A percentile compares a stretch with the other conserved stretches of the same genome.
Evolutionary conservation across 2,888 invertebrate species (phyloP).

Genomic region (Mimumesa dahlbomi): DNA sequence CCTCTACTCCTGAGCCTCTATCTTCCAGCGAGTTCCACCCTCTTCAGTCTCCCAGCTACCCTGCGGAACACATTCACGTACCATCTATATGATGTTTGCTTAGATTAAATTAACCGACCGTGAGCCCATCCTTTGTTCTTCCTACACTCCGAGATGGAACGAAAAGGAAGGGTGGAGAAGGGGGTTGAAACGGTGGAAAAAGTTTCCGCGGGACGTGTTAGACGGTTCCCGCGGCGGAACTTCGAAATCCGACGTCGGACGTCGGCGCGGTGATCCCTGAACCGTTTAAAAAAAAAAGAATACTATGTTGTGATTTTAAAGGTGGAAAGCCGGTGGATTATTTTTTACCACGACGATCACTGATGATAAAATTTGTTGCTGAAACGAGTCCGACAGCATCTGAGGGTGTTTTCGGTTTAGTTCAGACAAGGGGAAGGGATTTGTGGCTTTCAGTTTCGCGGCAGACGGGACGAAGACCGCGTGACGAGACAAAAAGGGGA

Average conservation of each 20-base stretch:
- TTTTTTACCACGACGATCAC: too few relatives aligned
- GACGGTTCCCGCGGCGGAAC: neutral
- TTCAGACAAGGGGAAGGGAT: neutral
- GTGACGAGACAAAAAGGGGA: constrained; percentile 5
- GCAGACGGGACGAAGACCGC: neutral
- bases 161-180: constrained; percentile 31
- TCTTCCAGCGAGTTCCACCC: constrained; percentile 47
- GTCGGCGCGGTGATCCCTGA: too few relatives aligned
- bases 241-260: neutral
- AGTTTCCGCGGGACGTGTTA: neutral
- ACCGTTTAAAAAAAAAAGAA: too few relatives aligned
- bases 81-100: constrained; percentile 78
- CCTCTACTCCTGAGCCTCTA: too few relatives aligned
- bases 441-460: too few relatives aligned
- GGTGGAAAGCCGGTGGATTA: too few relatives aligned
- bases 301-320: neutral
- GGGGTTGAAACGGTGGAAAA: constrained; percentile 15
- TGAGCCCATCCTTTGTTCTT: constrained; percentile 73
- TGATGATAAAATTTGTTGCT: too few relatives aligned
- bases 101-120: constrained; percentile 79
- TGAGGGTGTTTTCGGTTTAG: too few relatives aligned
- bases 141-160: constrained; percentile 47
- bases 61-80: constrained; percentile 72
- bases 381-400: too few relatives aligned
- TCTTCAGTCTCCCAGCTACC: constrained; percentile 46